Conservation (phyloP, 2,888 invertebrate species). For the Caenorhabditis panamensis region DNA sequence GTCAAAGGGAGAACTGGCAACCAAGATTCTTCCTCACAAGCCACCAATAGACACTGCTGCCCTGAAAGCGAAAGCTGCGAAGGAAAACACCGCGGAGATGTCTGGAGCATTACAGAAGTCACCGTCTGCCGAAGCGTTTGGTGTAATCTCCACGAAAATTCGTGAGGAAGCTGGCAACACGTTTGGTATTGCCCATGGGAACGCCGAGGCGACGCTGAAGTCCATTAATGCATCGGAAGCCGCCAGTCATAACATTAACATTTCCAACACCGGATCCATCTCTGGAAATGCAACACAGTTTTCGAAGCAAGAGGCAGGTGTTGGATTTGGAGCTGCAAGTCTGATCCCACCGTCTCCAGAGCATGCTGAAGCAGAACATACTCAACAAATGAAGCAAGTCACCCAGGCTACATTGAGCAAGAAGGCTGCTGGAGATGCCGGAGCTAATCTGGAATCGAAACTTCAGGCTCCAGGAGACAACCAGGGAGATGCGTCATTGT, state of each 20-base stretch:
- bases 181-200: conserved; percentile 50
- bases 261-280: conserved; percentile 29
- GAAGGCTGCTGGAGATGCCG: conserved; percentile 39
- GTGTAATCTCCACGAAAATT: conserved; percentile 17
- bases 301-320: conserved; percentile 42
- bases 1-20: conserved; percentile 24
- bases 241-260: conserved; percentile 3
- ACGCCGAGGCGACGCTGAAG: conserved; percentile 16
- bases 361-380: conserved; percentile 30
- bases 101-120: conserved; percentile 46
- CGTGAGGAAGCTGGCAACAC: conserved; percentile 33
- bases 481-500: conserved; percentile 10
- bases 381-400: conserved; percentile 18
- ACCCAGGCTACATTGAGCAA: conserved; percentile 33
- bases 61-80: conserved; percentile 36
- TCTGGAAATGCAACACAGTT: conserved; percentile 39
- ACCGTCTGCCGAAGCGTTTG: conserved; percentile 31
- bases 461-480: conserved; percentile 28
- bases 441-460: conserved; percentile 14
- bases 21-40: conserved; percentile 43
- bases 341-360: conserved; percentile 37
- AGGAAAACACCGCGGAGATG: conserved; percentile 32
- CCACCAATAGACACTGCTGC: conserved; percentile 34
- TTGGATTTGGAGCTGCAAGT: conserved; percentile 40
- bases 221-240: conserved; percentile 5